These are phyloP conservation scores for Smutsia gigantea DNA, from an alignment of 2,797 vertebrate genomes.

Conservation along the genomic window DNA sequence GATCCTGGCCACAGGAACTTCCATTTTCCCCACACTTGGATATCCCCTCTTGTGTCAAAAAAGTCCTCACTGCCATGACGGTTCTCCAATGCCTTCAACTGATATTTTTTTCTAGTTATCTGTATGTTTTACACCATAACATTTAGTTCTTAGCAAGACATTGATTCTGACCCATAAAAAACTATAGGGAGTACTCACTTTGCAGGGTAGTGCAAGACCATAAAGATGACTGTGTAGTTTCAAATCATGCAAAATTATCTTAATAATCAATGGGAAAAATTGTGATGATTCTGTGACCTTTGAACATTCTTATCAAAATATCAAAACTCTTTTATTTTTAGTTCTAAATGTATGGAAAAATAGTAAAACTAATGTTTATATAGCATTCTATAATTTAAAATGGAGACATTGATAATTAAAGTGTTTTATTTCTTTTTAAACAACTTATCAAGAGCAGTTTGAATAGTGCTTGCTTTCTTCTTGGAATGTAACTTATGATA, in stretches of 20 bases:
- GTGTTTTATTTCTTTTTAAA: conserved; percentile 6
- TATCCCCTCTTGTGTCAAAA: neutral
- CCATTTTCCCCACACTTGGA: neutral
- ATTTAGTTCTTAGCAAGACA: conserved; percentile 1
- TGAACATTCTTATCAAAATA: conserved; percentile 50
- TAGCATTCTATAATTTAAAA: neutral
- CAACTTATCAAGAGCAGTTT: neutral
- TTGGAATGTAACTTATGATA: neutral
- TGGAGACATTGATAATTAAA: neutral
- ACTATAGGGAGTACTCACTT: neutral
- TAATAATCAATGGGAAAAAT: neutral
- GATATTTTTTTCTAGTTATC: neutral
- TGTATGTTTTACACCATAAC: neutral
- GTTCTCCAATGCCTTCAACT: neutral
- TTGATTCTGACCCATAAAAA: conserved; percentile 6
- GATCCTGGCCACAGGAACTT: no score
- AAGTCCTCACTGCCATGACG: neutral
- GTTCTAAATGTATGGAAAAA: neutral
- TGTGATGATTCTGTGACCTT: neutral
- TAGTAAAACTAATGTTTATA: neutral
- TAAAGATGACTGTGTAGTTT: neutral
- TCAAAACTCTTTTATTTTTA: conserved; percentile 8
- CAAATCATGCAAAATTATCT: neutral
- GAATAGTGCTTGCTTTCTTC: neutral
- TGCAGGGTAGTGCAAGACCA: neutral